phyloP scores from a whole-genome alignment of 1,140 invertebrate genomes.

The Octopus bimaculoides region DNA sequence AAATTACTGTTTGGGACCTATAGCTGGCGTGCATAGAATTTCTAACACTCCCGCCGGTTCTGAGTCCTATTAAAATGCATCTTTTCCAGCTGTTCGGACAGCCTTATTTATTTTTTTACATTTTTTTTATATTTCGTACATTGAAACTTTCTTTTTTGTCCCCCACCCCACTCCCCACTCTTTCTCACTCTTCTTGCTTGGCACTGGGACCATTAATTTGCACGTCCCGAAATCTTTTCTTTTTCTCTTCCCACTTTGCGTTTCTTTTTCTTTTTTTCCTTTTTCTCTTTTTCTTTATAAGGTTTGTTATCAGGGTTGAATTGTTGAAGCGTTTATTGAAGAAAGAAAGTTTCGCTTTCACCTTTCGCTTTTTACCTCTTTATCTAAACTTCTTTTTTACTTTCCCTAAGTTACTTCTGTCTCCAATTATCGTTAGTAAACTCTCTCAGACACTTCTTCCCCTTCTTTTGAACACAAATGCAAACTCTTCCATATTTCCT shows the following conservation, averaged over 20 bases:
- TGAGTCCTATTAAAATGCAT: conserved; percentile 10
- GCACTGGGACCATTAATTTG: conserved; percentile 8
- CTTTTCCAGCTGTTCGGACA: conserved; percentile 9
- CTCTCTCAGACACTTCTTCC: too few species aligned
- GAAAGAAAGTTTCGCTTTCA: not conserved
- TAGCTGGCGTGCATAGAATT: conserved; percentile 5
- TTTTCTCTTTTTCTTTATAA: not conserved
- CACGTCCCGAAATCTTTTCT: not conserved
- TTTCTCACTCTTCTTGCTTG: not conserved
- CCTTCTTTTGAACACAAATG: too few species aligned
- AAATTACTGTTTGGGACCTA: not conserved
- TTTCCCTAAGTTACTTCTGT: too few species aligned
- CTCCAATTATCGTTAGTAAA: too few species aligned
- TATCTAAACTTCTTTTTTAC: too few species aligned
- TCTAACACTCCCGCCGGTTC: conserved; percentile 7
- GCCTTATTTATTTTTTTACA: not conserved
- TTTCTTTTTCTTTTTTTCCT: not conserved
- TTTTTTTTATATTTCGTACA: conserved; percentile 1
- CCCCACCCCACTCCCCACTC: not conserved
- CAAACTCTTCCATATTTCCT: too few species aligned
- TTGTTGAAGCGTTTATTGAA: conserved; percentile 4
- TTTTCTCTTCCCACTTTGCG: too few species aligned
- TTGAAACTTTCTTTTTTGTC: not conserved
- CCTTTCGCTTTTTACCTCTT: too few species aligned
- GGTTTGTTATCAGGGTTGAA: conserved; percentile 6